Conservation (phyloP, 2,797 vertebrate species). For the Sphaeramia orbicularis region DNA sequence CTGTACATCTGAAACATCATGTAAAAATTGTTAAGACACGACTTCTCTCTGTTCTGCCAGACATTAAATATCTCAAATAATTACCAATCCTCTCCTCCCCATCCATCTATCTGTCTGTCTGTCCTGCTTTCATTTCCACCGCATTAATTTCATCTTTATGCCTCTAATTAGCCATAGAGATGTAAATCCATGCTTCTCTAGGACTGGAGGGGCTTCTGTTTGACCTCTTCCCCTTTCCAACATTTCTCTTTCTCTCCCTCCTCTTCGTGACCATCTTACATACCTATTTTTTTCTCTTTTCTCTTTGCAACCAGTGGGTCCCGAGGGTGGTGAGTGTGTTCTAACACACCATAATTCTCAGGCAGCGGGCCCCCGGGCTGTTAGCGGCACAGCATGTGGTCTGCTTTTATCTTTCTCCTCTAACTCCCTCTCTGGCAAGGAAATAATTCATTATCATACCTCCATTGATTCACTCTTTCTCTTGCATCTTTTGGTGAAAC, state of each 20-base stretch:
- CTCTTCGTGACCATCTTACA: constrained; percentile 38
- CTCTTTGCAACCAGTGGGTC: constrained; percentile 59
- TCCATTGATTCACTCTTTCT: constrained; percentile 71
- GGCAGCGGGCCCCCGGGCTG: constrained; percentile 64
- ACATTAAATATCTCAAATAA: constrained; percentile 70
- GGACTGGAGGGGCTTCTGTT: constrained; percentile 49
- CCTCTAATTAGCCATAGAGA: constrained; percentile 70
- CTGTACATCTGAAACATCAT: constrained; percentile 53
- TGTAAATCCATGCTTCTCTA: constrained; percentile 61
- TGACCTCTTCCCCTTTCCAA: constrained; percentile 60
- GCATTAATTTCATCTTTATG: constrained; percentile 71
- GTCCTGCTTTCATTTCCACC: constrained; percentile 58
- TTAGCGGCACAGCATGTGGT: constrained; percentile 78
- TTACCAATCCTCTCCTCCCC: constrained; percentile 49
- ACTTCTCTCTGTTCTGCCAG: constrained; percentile 47
- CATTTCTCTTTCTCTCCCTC: constrained; percentile 36
- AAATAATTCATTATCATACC: constrained; percentile 79
- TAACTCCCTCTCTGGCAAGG: constrained; percentile 67
- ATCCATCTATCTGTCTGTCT: constrained; percentile 5
- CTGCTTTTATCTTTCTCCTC: constrained; percentile 79
- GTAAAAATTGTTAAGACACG: constrained; percentile 57
- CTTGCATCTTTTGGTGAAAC: constrained; percentile 49
- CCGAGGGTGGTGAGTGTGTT: constrained; percentile 65
- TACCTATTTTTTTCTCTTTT: constrained; percentile 46
- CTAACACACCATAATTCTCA: constrained; percentile 65